Conservation (phyloP, 2,888 invertebrate genomes). For the Cyclophora albipunctata region DNA sequence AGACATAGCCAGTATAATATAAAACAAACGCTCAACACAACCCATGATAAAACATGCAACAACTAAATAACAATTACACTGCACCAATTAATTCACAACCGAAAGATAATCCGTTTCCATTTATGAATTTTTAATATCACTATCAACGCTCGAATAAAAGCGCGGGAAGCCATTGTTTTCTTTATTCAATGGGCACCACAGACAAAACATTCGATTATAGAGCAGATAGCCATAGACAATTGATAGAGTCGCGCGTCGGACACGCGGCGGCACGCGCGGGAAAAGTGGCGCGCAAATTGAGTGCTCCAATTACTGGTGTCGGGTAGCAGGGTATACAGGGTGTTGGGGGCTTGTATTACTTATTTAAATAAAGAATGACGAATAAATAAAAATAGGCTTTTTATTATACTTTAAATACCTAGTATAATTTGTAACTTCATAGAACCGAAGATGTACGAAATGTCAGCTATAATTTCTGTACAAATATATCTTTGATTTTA, state of each 20-base stretch:
- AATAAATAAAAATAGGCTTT: neutral
- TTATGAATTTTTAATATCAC: conserved; percentile 22
- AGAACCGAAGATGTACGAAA: too few species aligned
- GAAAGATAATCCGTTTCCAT: conserved; percentile 14
- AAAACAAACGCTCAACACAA: too few species aligned
- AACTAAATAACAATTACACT: neutral
- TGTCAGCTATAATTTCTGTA: too few species aligned
- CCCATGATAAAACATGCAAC: too few species aligned
- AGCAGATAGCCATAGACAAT: conserved; percentile 54
- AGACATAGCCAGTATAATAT: too few species aligned
- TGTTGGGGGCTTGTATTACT: conserved; percentile 6
- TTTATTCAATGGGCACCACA: conserved; percentile 40
- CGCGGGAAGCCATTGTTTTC: conserved; percentile 36
- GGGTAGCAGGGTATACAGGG: conserved; percentile 37
- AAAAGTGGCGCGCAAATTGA: conserved; percentile 68
- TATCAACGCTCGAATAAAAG: conserved; percentile 20
- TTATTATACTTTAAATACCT: too few species aligned
- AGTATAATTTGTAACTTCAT: neutral
- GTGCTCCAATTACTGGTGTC: conserved; percentile 71
- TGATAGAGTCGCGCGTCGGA: conserved; percentile 41
- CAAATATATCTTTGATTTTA: too few species aligned
- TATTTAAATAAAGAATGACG: neutral
- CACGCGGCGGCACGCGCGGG: conserved; percentile 49
- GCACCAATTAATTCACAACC: neutral
- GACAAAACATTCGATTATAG: conserved; percentile 52